Evolutionary conservation across 2,888 invertebrate species (phyloP), one percentile per base, ranked within the genome.

Genomic region (Chymomyza procnemis): DNA sequence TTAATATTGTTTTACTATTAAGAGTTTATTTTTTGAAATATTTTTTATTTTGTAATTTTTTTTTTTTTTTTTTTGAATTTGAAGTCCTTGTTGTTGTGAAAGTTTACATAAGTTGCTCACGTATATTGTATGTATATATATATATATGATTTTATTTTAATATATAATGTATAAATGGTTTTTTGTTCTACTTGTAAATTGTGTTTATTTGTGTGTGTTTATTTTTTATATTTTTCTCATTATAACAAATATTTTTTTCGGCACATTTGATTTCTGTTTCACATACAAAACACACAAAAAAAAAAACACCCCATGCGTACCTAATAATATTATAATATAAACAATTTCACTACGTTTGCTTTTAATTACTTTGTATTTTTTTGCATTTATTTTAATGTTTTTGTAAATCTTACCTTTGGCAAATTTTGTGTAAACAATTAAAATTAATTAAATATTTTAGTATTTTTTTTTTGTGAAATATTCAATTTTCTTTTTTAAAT

Each of bases 161-260:
- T n/a, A 5, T 30, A 50, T 61, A 26, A 74, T 85, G 67, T 81
- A 75, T 79, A 81, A 79, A 82, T 58, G 60, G 76, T 76, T 57
- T 77, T 66, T 70, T 70, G 30, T 64, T 63, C 71, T 66, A 64
- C 41, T 76, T 87, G 82, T 79, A 88, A 88, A 87, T 88, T 87
- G 78, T 87, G 73, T n/a, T n/a, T n/a, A n/a, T n/a, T n/a, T n/a
- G n/a, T 86, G 61, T 61, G 62, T 76, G 57, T 68, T 64, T 62
- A 70, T 58, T 64, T 66, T 63, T 47, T 74, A 64, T 26, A 6
- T 1, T 26, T 68, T 56, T 61, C 61, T 68, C 18, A 14, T 59
- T 59, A n/a, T 55, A 55, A 48, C 48, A 64, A 58, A 64, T 58
- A n/a, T 26, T 26, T 26, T 26, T 71, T 86, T 79, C 75, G 83